Evolutionary conservation across 2,797 vertebrate species (phyloP).

Genomic region (Neoniphon sammara): DNA sequence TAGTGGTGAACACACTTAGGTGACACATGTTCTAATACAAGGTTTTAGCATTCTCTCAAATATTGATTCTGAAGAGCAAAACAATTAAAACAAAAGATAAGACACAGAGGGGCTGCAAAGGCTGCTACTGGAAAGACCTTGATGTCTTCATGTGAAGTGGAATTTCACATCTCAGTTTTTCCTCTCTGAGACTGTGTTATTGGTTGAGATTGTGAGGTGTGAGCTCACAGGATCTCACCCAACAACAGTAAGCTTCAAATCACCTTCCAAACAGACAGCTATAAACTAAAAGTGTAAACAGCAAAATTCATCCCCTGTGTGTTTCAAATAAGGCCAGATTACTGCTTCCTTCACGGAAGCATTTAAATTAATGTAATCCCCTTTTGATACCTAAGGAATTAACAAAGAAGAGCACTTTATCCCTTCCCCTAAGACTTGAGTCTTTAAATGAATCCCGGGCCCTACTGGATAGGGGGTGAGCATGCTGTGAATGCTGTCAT

Average conservation of each 20-base stretch:
- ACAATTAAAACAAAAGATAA: not conserved
- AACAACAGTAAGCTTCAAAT: constrained; percentile 27
- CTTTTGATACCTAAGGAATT: not conserved
- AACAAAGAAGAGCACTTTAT: not conserved
- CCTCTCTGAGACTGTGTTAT: constrained; percentile 1
- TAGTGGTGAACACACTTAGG: constrained; percentile 1
- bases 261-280: constrained; percentile 10
- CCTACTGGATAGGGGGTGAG: not conserved
- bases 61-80: constrained; percentile 3
- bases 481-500: not conserved
- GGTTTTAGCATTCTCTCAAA: constrained; percentile 13
- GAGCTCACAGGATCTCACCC: constrained; percentile 7
- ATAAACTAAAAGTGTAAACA: not conserved
- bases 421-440: not conserved
- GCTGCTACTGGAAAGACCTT: constrained; percentile 9
- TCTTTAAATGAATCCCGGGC: constrained; percentile 6
- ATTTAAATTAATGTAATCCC: constrained; percentile 7
- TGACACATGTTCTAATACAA: constrained; percentile 15
- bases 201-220: not conserved
- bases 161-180: constrained; percentile 35
- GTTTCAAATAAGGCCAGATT: constrained; percentile 7
- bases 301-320: constrained; percentile 7
- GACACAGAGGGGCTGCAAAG: not conserved
- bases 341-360: constrained; percentile 7
- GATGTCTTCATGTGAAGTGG: constrained; percentile 1